Percentiles rank a stretch among this genome's conserved stretches.
phyloP scores from a whole-genome alignment of 2,888 invertebrate genomes.

The Yponomeuta malinellus region DNA sequence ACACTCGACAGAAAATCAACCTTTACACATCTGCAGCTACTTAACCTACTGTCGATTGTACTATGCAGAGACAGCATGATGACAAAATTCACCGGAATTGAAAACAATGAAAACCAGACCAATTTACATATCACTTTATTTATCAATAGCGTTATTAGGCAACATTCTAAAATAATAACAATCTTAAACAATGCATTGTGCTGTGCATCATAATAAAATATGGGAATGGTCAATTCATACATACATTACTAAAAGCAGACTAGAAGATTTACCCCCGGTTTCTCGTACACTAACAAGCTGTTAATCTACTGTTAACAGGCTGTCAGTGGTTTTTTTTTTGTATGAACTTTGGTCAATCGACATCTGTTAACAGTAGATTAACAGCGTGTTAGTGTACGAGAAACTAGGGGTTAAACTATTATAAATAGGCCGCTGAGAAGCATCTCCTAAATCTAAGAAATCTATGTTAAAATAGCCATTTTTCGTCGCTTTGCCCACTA shows the following conservation, averaged over 20 bases:
- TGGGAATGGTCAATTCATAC: neutral
- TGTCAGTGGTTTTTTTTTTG: no score
- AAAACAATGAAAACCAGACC: neutral
- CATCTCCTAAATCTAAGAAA: no score
- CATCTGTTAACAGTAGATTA: no score
- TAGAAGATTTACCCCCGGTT: neutral
- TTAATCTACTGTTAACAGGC: no score
- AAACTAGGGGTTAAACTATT: neutral
- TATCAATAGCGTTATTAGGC: neutral
- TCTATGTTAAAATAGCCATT: no score
- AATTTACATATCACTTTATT: neutral
- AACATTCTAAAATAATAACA: constrained; percentile 4
- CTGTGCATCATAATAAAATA: neutral
- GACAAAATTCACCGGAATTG: neutral
- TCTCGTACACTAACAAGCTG: no score
- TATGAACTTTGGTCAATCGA: no score
- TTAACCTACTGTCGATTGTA: no score
- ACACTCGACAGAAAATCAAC: no score
- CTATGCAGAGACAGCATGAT: neutral
- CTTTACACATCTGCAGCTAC: neutral
- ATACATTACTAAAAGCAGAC: neutral
- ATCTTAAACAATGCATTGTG: neutral
- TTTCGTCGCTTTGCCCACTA: no score
- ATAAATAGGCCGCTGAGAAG: no score
- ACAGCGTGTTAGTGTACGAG: no score